Conservation (phyloP, 2,113 vertebrate species). For the Entelurus aequoreus region DNA sequence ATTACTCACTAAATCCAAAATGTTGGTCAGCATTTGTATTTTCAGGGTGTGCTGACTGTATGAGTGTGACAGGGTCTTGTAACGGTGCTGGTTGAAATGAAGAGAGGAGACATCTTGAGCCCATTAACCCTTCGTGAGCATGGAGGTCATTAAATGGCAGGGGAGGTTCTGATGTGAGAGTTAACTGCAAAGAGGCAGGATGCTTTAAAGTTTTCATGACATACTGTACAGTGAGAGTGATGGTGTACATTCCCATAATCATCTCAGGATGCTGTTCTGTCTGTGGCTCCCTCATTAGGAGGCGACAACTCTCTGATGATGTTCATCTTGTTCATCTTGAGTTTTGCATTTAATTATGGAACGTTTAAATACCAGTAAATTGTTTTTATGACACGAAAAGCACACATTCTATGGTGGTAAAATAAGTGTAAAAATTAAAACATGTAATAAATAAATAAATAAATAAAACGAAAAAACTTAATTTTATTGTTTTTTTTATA, state of each 20-base stretch:
- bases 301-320: constrained; percentile 85
- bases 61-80: constrained; percentile 44
- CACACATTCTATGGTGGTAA: no score
- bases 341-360: neutral
- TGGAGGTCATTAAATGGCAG: constrained; percentile 55
- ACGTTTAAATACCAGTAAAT: no score
- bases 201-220: constrained; percentile 6
- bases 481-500: no score
- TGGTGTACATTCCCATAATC: constrained; percentile 28
- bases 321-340: constrained; percentile 86
- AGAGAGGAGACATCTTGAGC: constrained; percentile 69
- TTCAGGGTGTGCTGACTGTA: constrained; percentile 20
- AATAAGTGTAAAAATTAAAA: no score
- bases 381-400: no score
- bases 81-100: constrained; percentile 52
- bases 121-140: constrained; percentile 67
- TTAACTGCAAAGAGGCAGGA: constrained; percentile 6
- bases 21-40: constrained; percentile 36
- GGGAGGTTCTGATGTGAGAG: constrained; percentile 46
- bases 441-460: no score
- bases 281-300: constrained; percentile 10
- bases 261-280: constrained; percentile 31
- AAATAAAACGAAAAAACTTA: no score
- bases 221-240: constrained; percentile 17
- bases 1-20: constrained; percentile 12